Base-by-base conservation (phyloP, 2,113 vertebrate genomes). In the Typhlomys cinereus region DNA sequence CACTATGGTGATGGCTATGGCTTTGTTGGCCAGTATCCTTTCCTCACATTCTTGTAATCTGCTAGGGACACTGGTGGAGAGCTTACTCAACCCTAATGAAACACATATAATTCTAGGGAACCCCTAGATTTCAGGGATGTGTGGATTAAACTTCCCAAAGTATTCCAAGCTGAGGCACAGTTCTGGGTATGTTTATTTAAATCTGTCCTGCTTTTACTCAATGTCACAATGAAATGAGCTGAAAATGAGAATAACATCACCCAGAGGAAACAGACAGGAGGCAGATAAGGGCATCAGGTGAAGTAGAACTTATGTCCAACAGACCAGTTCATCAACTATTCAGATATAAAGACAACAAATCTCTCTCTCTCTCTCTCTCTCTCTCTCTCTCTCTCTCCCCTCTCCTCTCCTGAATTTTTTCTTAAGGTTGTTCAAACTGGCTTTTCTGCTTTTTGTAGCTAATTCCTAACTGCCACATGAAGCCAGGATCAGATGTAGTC, bases 381-480 rank as follows among this genome's bases (percentile, higher is more conserved):
- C 5, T 61, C 57, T 27, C 25, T 31, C 34, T 2, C 18, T 15
- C 1, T 3, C 39, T 2, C 34, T 7, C 21, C 1, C 5, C 20
- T 18, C 48, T 27, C 5, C 27, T 4, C 39, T n/a, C 7, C 44
- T 27, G 44, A n/a, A 23, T 85, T n/a, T 20, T 81, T 34, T 2
- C 64, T 62, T 84, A 36, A 67, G 15, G 36, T 57, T 59, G 36
- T 62, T 87, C 54, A 67, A 64, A 71, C n/a, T 46, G 69, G n/a
- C 71, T 89, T 95, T 94, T 85, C 81, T 91, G 41, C 39, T 92
- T 80, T 44, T 83, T 79, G 57, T 25, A 82, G 41, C 52, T 41
- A 44, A 39, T 73, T 14, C 4, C 20, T 85, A 14, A 70, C 31
- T 41, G 50, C 70, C 52, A 54, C 6, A 66, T 25, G 34, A 36